Base-by-base conservation (phyloP, 1,140 invertebrate species). In the Drosophila kikkawai region DNA sequence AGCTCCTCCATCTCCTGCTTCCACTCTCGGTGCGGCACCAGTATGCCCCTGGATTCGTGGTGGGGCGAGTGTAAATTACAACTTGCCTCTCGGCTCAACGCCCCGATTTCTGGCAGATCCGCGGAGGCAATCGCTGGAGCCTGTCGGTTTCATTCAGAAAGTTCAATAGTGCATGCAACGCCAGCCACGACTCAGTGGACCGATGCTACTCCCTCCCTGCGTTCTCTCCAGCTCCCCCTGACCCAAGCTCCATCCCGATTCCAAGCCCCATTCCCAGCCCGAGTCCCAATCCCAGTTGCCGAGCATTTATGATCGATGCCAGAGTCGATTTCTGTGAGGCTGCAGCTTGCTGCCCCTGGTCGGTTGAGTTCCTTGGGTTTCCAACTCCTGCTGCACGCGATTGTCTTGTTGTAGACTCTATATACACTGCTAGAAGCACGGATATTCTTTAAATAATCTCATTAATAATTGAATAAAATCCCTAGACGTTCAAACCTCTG, bases 131-230 rank as follows among this genome's bases (percentile, higher is more conserved):
- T 34, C 60, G 74, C 74, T 60, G 69, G 44, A 69, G 79, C 70
- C 84, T 88, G 84, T 88, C 83, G 84, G 84, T 87, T 88, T 87
- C 83, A 87, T 87, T 88, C 83, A 91, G 77, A 75, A 80, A 90
- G 85, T 90, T 90, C 85, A 90, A 90, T 90, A 90, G 85, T 90
- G 85, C 85, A 90, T 90, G 86, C 85, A 82, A 90, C 73, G 82
- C 74, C 64, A 64, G 68, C 78, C 64, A 71, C 66, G 57, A 83
- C 65, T 82, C 53, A 48, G 44, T 37, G 55, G 42, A 56, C 36
- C 36, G 53, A 56, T 42, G 44, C 41, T 51, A 17, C 47, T 37
- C 55, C 34, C 42, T 11, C 22, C 41, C 58, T 34, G 36, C 13
- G 26, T 6, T 39, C 15, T 22, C 36, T 26, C 13, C 29, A 19